These are phyloP conservation scores for Zonitis immaculata DNA, from an alignment of 2,888 invertebrate genomes.

Conservation along the genomic window DNA sequence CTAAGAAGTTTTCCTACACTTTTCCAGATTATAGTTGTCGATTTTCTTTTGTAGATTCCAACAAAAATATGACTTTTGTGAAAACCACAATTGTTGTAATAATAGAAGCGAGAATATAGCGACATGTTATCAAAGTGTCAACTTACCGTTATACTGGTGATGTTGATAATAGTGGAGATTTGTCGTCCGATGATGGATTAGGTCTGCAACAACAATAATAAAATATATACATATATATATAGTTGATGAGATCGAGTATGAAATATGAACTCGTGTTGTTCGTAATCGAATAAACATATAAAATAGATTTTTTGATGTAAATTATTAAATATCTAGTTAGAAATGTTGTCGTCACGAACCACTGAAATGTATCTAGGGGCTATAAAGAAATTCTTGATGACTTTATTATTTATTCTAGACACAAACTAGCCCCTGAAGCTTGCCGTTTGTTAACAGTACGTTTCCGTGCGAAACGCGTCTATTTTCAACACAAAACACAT, in stretches of 20 bases:
- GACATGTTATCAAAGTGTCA: background rate
- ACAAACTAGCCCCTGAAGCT: slow-evolving; percentile 18
- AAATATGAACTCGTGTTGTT: slow-evolving; percentile 16
- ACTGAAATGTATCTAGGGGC: background rate
- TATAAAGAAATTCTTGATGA: slow-evolving; percentile 15
- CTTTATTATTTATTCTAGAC: slow-evolving; percentile 22
- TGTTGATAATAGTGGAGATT: slow-evolving; percentile 1
- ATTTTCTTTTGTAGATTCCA: background rate
- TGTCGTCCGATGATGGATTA: too few relatives aligned
- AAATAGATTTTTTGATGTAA: background rate
- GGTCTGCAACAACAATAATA: slow-evolving; percentile 9
- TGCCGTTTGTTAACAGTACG: slow-evolving; percentile 16
- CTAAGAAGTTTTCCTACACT: background rate
- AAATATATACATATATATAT: background rate
- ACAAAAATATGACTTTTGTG: background rate
- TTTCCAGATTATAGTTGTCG: background rate
- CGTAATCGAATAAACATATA: slow-evolving; percentile 13
- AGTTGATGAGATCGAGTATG: slow-evolving; percentile 10
- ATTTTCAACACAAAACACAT: slow-evolving; percentile 13
- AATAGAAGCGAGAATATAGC: too few relatives aligned
- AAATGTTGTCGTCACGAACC: background rate
- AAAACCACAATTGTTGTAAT: too few relatives aligned
- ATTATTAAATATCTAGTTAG: background rate
- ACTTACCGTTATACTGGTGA: slow-evolving; percentile 11
- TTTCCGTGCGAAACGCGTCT: slow-evolving; percentile 17